phyloP scores from a whole-genome alignment of 2,113 vertebrate genomes.

The Microcebus lehilahytsara region DNA sequence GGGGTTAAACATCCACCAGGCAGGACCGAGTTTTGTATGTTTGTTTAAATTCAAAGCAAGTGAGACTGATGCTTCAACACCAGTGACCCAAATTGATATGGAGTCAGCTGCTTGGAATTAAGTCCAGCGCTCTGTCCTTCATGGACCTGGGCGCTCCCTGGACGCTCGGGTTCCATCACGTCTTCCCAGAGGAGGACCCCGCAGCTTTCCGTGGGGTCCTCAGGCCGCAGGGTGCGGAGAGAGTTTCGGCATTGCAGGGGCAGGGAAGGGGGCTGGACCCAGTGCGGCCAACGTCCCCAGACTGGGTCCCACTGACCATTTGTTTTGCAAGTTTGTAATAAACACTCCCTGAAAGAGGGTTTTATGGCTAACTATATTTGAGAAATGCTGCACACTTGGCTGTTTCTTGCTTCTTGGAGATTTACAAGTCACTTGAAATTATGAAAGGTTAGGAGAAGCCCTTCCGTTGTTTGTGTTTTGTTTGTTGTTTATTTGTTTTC shows the following conservation, averaged over 20 bases:
- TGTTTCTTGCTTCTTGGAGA: neutral
- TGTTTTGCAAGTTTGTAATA: neutral
- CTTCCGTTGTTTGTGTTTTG: neutral
- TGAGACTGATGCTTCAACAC: conserved; percentile 24
- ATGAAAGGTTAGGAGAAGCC: neutral
- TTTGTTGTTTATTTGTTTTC: neutral
- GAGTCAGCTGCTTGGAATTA: conserved; percentile 11
- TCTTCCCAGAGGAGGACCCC: neutral
- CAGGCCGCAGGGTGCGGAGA: accelerated
- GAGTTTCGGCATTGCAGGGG: neutral
- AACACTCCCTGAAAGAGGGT: neutral
- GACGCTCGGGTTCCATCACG: neutral
- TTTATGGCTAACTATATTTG: neutral
- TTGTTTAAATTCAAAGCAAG: conserved; percentile 65
- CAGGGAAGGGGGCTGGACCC: neutral
- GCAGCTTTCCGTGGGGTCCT: accelerated
- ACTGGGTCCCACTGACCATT: neutral
- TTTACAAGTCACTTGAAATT: neutral
- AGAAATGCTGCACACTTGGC: neutral
- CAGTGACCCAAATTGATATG: conserved; percentile 23
- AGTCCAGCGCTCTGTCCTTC: neutral
- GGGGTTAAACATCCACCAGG: conserved; percentile 11
- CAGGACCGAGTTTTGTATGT: neutral
- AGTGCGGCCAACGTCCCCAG: neutral
- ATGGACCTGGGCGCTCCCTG: neutral